A percentile compares a stretch with the other conserved stretches of the same genome.
phyloP scores from a whole-genome alignment of 2,888 invertebrate species.

The Phortica magna region DNA sequence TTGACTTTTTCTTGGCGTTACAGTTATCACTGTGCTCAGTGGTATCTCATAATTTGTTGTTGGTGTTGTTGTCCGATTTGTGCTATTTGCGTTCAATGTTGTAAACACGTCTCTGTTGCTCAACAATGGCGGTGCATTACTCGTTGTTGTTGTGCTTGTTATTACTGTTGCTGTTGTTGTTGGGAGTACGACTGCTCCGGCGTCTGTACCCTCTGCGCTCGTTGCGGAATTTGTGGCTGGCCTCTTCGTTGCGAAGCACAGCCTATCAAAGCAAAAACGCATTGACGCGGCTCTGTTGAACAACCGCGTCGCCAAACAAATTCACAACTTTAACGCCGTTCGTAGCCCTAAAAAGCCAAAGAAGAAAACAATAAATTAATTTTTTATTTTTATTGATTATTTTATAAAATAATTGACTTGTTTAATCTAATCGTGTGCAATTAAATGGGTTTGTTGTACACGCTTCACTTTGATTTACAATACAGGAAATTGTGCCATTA shows the following conservation, averaged over 20 bases:
- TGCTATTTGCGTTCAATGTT: constrained; percentile 7
- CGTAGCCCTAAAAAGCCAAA: constrained; percentile 66
- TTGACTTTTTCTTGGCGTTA: constrained; percentile 24
- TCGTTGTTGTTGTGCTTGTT: constrained; percentile 44
- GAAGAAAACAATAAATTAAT: constrained; percentile 7
- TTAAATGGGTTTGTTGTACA: too few species aligned
- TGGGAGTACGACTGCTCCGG: constrained; percentile 35
- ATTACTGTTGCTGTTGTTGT: constrained; percentile 37
- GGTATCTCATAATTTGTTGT: constrained; percentile 13
- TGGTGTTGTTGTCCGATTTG: constrained; percentile 5
- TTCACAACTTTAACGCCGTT: constrained; percentile 49
- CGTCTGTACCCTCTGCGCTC: background rate
- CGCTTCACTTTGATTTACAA: too few species aligned
- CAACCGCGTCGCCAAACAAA: constrained; percentile 70
- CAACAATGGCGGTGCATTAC: constrained; percentile 2
- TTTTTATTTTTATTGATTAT: background rate
- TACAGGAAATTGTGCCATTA: too few species aligned
- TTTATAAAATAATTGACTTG: too few species aligned
- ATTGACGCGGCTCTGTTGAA: constrained; percentile 84
- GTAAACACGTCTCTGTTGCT: constrained; percentile 55
- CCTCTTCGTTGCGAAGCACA: constrained; percentile 94
- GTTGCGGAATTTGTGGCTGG: constrained; percentile 79
- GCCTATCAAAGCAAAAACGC: constrained; percentile 94
- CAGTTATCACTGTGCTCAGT: constrained; percentile 15
- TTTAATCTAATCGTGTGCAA: too few species aligned